These are phyloP conservation scores for Galbula dea DNA, from an alignment of 2,113 vertebrate genomes.

Conservation along the genomic window DNA sequence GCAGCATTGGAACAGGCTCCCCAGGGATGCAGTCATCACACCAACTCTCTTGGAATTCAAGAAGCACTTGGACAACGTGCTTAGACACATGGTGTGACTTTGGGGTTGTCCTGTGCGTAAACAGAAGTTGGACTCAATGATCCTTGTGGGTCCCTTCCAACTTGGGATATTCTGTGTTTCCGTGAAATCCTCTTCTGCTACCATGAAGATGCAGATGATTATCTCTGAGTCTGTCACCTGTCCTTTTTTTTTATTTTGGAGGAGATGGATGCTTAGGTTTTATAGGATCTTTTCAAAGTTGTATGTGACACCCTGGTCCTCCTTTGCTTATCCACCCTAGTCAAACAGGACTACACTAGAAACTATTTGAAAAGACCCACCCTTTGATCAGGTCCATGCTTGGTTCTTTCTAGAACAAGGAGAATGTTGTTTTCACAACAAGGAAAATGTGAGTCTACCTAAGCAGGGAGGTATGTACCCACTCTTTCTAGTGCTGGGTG, in stretches of 20 bases:
- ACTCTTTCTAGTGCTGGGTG: not conserved
- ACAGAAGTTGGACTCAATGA: no score
- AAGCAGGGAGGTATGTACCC: not conserved
- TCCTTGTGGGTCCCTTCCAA: no score
- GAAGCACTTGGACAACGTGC: no score
- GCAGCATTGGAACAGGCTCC: no score
- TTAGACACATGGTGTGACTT: no score
- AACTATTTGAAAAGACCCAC: not conserved
- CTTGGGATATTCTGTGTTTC: no score
- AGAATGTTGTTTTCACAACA: no score
- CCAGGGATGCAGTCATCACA: no score
- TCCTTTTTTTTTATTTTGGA: not conserved
- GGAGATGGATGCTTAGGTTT: not conserved
- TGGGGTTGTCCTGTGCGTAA: no score
- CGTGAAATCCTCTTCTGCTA: not conserved
- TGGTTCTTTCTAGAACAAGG: not conserved
- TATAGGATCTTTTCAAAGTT: not conserved
- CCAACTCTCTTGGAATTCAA: no score
- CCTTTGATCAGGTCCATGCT: not conserved
- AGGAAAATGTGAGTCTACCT: not conserved
- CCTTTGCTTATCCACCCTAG: not conserved
- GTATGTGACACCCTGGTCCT: not conserved
- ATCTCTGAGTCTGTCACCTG: not conserved
- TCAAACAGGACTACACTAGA: not conserved
- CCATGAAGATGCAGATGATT: not conserved